Percentiles rank a stretch among this genome's conserved stretches.
Evolutionary conservation across 2,113 vertebrate genomes (phyloP).

Genomic region (Hipposideros armiger): DNA sequence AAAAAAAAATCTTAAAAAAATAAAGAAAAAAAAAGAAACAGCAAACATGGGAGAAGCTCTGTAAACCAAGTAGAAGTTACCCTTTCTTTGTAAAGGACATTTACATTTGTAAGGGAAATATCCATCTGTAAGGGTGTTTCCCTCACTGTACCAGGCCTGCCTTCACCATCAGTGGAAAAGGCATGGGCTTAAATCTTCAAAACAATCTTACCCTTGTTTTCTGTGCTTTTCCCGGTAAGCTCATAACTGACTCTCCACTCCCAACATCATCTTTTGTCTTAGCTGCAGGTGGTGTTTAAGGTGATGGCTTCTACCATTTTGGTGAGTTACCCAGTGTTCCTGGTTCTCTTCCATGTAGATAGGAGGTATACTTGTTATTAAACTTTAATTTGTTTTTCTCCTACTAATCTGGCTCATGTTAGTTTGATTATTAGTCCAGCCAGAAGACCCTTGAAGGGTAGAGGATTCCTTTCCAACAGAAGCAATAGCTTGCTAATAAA

Average conservation of each 20-base stretch:
- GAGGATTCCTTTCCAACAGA: not conserved
- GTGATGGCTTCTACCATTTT: not conserved
- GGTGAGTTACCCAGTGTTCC: not conserved
- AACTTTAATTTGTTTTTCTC: not conserved
- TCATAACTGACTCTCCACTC: too few relatives aligned
- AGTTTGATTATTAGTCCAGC: not conserved
- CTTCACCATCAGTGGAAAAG: not conserved
- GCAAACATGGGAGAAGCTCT: not conserved
- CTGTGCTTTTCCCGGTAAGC: not conserved
- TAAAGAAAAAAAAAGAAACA: not conserved
- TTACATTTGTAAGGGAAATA: not conserved
- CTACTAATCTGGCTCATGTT: not conserved
- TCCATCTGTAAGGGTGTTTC: not conserved
- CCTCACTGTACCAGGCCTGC: not conserved
- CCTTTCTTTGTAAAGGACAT: not conserved
- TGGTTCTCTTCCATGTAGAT: not conserved
- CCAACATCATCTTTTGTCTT: not conserved
- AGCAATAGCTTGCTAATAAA: conserved; percentile 45
- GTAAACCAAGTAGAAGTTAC: not conserved
- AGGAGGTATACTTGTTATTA: not conserved
- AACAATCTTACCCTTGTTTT: not conserved
- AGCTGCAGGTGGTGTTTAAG: not conserved
- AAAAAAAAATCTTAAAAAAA: too few relatives aligned
- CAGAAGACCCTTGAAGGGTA: not conserved
- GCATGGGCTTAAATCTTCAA: not conserved